phyloP scores from a whole-genome alignment of 1,140 invertebrate genomes.

The Dermatophagoides farinae region DNA sequence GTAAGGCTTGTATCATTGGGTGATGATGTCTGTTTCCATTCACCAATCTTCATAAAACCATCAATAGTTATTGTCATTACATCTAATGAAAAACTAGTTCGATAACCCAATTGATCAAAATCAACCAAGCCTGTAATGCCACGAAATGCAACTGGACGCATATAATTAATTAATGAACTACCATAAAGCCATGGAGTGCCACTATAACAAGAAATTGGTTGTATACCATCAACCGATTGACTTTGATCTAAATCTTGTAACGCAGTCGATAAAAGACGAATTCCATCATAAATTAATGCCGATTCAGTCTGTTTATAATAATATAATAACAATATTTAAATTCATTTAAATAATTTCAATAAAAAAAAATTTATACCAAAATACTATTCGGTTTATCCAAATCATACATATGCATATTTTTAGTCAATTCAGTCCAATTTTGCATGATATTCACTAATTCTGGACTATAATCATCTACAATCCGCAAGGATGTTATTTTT shows the following conservation, averaged over 20 bases:
- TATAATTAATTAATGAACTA: constrained; percentile 82
- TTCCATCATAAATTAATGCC: constrained; percentile 30
- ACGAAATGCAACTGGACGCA: constrained; percentile 82
- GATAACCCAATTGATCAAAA: constrained; percentile 79
- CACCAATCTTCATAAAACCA: constrained; percentile 19
- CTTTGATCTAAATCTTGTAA: constrained; percentile 24
- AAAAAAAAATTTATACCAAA: not conserved
- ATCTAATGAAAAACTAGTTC: constrained; percentile 70
- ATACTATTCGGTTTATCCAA: constrained; percentile 2
- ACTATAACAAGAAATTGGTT: constrained; percentile 24
- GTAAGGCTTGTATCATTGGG: constrained; percentile 2
- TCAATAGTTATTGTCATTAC: constrained; percentile 60
- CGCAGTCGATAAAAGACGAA: constrained; percentile 25
- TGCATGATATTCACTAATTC: constrained; percentile 8
- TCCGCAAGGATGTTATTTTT: constrained; percentile 21
- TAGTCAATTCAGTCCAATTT: constrained; percentile 6
- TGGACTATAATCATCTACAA: constrained; percentile 36
- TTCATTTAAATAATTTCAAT: not conserved
- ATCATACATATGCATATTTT: not conserved
- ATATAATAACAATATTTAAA: not conserved
- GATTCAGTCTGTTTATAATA: constrained; percentile 26
- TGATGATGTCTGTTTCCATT: not conserved
- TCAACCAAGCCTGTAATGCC: constrained; percentile 78
- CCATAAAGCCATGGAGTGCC: constrained; percentile 59
- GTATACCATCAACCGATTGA: constrained; percentile 21